Base-by-base conservation (phyloP, 2,113 vertebrate genomes). In the Ophthalmolycus amberensis region DNA sequence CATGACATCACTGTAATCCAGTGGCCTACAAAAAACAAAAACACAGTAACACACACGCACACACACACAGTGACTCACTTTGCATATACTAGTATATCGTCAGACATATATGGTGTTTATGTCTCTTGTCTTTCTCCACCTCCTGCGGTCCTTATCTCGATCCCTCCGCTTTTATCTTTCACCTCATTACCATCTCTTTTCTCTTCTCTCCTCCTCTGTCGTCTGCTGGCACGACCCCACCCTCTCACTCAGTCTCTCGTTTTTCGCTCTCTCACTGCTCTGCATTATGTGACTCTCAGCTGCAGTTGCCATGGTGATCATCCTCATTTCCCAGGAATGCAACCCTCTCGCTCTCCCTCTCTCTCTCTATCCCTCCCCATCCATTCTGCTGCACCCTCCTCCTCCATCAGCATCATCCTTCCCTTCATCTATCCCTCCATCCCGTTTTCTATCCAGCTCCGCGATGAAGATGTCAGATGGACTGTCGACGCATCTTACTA, bases 261-360 rank as follows among this genome's bases (percentile, higher is more conserved):
- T 74, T 56, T 56, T 38, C 73, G 60, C 67, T 71, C 62, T 77
- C 81, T 48, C 63, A 40, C 93, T 94, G 89, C 91, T 90, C 91
- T 79, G 83, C 91, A 91, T 94, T 94, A 95, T 88, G 92, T 95
- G 95, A 94, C 88, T 92, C 85, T 94, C 91, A 83, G 92, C 87
- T 93, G 93, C 92, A 92, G 95, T 96, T 96, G 91, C 95, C 90
- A 96, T 95, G 93, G 94, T 77, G 89, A 95, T 94, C 78, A 76
- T 85, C 80, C 83, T 94, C 92, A 88, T 93, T 95, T 93, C 92
- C 90, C 85, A 91, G 89, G 90, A 95, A 94, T 94, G 92, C 87
- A 84, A 90, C 90, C 78, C 86, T 83, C 86, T 89, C 82, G 66
- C 56, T 74, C 75, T 87, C 66, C 88, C 76, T 89, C 80, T 75